Evolutionary conservation across 2,113 vertebrate species (phyloP).

Genomic region (Theristicus caerulescens): DNA sequence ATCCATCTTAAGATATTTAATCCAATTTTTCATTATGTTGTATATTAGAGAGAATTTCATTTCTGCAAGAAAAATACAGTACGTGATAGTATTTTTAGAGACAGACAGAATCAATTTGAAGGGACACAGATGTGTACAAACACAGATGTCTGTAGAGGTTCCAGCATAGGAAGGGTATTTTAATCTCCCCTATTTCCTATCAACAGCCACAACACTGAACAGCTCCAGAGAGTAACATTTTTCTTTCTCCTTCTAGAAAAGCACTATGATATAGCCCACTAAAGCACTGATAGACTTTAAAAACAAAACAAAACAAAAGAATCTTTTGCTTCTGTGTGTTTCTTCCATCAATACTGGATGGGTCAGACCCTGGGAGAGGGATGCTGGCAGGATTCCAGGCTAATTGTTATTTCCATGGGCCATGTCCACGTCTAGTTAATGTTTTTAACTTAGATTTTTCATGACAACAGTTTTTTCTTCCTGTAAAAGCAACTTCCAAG

Average conservation of each 20-base stretch:
- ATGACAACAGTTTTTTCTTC: neutral
- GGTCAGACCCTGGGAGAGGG: neutral
- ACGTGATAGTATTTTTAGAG: neutral
- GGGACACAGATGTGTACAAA: neutral
- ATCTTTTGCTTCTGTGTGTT: neutral
- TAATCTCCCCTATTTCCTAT: neutral
- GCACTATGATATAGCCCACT: neutral
- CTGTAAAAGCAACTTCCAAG: neutral
- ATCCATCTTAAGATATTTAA: neutral
- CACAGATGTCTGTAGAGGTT: neutral
- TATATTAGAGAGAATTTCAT: conserved; percentile 25
- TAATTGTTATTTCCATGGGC: neutral
- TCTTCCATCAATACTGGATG: neutral
- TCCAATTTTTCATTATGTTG: conserved; percentile 7
- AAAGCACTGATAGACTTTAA: neutral
- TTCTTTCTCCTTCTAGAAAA: neutral
- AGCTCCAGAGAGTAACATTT: neutral
- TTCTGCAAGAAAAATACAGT: neutral
- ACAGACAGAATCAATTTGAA: neutral
- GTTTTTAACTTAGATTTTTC: neutral
- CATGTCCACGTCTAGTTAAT: neutral
- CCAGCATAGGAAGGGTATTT: neutral
- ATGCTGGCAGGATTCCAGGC: neutral
- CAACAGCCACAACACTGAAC: neutral
- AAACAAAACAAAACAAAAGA: neutral